Evolutionary conservation across 2,797 vertebrate genomes (phyloP), one percentile per base, ranked within the genome.

Genomic region (Phaenicophaeus curvirostris): DNA sequence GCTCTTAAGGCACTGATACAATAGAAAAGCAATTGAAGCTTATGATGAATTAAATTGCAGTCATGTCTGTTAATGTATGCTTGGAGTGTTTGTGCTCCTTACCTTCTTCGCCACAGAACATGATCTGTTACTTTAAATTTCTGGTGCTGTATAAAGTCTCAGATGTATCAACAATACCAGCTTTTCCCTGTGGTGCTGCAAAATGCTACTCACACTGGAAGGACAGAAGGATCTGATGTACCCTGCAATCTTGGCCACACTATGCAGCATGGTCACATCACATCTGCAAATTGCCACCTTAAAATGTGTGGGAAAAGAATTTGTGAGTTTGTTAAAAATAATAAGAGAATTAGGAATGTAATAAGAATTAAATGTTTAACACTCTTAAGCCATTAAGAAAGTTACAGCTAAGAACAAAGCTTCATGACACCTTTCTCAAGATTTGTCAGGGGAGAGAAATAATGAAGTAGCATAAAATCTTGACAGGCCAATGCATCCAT

Each of bases 161-260:
- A 55, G 57, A 55, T 30, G 10, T 27, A 55, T 13, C 37, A 53
- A 30, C 11, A 80, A 27, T 39, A 74, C 7, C 55, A 58, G 3
- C 8, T 62, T 25, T 65, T 79, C 15, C 24, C n/a, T 30, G 20
- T 65, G 54, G 28, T 17, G 18, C 78, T 72, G 17, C 31, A 68
- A 75, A 58, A 28, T 8, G 20, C 3, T 0, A 0, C 48, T 33
- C 7, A 13, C 18, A 44, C 30, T 4, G 57, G 31, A 61, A 33
- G 55, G 39, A 63, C 44, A 73, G 51, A 48, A 73, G 33, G 37
- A 75, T 53, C 9, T 9, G 24, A 21, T 30, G 28, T 46, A 53
- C 9, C 15, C 33, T 69, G 69, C 72, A 80, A 27, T 5, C 0
- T 0, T 37, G 35, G 20, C n/a, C 61, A 27, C 20, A 12, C 12